Evolutionary conservation across 53 echinoderm and acorn worm species (phyloP).

Genomic region (Henricia sp.): DNA sequence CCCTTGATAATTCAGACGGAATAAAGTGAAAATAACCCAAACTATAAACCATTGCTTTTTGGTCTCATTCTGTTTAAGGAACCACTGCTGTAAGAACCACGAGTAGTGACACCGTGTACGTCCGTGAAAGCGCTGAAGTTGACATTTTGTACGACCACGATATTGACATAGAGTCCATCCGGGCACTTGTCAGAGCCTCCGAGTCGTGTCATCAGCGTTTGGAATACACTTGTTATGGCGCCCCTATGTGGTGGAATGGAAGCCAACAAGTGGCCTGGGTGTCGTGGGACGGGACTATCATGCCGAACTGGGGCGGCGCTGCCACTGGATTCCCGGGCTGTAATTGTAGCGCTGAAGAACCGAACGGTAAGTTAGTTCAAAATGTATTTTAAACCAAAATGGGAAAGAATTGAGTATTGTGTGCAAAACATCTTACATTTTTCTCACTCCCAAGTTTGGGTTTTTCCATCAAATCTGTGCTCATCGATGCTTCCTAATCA

Average conservation of each 20-base stretch:
- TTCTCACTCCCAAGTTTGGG: no score
- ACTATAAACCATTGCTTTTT: no score
- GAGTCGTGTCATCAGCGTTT: constrained; percentile 3
- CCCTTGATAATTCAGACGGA: no score
- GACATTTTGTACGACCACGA: constrained; percentile 1
- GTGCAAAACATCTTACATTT: no score
- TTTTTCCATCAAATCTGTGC: no score
- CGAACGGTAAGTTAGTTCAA: no score
- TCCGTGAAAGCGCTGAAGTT: not conserved
- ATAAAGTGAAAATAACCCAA: no score
- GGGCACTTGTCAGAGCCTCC: constrained; percentile 30
- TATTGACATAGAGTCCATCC: not conserved
- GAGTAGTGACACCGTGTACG: not conserved
- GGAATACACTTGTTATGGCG: not conserved
- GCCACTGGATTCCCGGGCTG: not conserved
- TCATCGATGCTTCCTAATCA: no score
- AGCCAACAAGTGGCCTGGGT: constrained; percentile 27
- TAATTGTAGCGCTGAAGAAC: not conserved
- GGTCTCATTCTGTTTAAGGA: no score
- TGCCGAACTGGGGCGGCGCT: constrained; percentile 39
- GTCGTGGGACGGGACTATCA: constrained; percentile 9
- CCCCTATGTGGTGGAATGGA: constrained; percentile 14
- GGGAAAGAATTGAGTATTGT: no score
- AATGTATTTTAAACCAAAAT: no score
- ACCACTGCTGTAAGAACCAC: constrained; percentile 17